These are phyloP conservation scores for Mormyrops attenuatus DNA, from an alignment of 2,797 vertebrate genomes.

Conservation along the genomic window DNA sequence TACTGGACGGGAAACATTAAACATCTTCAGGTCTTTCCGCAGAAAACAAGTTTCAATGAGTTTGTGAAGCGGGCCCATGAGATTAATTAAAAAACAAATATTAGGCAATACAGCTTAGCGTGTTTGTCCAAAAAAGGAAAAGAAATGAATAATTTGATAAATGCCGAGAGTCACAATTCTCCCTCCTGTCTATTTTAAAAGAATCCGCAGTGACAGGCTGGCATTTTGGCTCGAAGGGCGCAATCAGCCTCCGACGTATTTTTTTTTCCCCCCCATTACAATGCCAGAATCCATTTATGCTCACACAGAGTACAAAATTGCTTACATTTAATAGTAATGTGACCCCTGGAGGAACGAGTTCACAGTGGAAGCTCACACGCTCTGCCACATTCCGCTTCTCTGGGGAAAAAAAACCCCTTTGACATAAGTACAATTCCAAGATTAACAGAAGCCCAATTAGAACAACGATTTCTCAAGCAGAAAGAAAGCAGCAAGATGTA, in stretches of 20 bases:
- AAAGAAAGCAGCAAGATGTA: neutral
- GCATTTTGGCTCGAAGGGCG: neutral
- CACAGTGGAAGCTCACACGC: neutral
- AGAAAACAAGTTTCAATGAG: neutral
- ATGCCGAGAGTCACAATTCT: neutral
- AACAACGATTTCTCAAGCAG: conserved; percentile 14
- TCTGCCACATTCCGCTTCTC: neutral
- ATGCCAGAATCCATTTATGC: neutral
- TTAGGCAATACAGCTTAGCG: neutral
- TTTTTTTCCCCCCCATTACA: neutral
- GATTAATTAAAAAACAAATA: neutral
- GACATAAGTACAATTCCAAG: conserved; percentile 6
- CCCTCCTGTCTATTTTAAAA: neutral
- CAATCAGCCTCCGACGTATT: neutral
- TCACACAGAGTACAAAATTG: conserved; percentile 11
- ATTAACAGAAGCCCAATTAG: conserved; percentile 23
- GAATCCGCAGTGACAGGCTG: neutral
- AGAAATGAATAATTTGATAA: neutral
- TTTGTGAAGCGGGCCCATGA: neutral
- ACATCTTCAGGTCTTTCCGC: neutral
- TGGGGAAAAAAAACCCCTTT: neutral
- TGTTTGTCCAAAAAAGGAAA: neutral
- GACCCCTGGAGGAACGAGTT: neutral
- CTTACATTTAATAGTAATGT: conserved; percentile 8
- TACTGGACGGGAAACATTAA: conserved; percentile 46